Evolutionary conservation across 2,888 invertebrate genomes (phyloP), one percentile per base, ranked within the genome.

Genomic region (Tachystola acroxantha): DNA sequence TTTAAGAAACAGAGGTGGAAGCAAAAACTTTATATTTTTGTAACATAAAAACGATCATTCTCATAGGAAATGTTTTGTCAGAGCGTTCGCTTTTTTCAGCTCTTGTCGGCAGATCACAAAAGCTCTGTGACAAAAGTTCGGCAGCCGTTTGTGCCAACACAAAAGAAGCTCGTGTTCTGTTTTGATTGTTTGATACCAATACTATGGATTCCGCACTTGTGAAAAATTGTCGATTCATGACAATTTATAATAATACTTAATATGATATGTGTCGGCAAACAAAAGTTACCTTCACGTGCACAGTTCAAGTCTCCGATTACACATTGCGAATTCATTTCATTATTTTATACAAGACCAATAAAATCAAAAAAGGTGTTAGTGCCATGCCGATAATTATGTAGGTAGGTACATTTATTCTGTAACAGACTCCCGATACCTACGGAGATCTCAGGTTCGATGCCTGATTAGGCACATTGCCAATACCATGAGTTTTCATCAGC

Each of bases 171-270:
- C 57, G 52, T 60, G 64, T 64, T 69, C 54, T 80, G 63, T 80
- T 80, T 78, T 82, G 78, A 81, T 79, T 71, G 66, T 79, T 68
- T 67, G 75, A 78, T 77, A 74, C 49, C 56, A 63, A 73, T 66
- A 68, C 70, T 63, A 64, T 60, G 68, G 64, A 65, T 59, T 62
- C 58, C 60, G 57, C 68, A 73, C 71, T 78, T 76, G 61, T 67
- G 49, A 57, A 53, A 66, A 64, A 24, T n/a, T n/a, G 65, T 48
- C 64, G 66, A 70, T 62, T 71, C 63, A 63, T 50, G 54, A 64
- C 57, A 67, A 62, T 64, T 46, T 49, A 63, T 50, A 54, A 64
- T 57, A 67, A 62, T 64, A 45, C 48, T 54, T 51, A 66, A 65
- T 64, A 57, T 57, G 62, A 62, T 61, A 65, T n/a, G 24, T 72